Base-by-base conservation (phyloP, 37 sponge, comb jelly and placozoan genomes). In the Halichondria panicea region DNA sequence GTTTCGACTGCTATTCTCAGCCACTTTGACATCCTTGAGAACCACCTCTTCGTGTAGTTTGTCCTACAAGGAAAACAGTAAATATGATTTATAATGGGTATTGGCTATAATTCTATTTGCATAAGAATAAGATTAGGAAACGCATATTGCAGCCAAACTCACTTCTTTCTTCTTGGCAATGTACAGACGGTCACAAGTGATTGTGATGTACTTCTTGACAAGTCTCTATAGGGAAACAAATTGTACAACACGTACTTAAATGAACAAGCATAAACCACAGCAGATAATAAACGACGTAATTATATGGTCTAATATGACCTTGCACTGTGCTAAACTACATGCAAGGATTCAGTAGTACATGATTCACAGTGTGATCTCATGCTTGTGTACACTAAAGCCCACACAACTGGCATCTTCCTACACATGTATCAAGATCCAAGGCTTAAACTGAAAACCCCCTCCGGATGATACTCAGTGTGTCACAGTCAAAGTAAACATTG, bases 1-100 rank as follows among this genome's bases (percentile, higher is more conserved):
- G 55, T 95, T 95, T 69, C 87, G 87, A 19, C 72, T 81, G 57
- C 95, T 86, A 38, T 81, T 78, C 56, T 97, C 97, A 48, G 91
- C 91, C n/a, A 97, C 83, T 32, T 56, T 84, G 34, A 88, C 89
- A 72, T 91, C 87, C 21, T 78, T 78, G n/a, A 91, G 63, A 22
- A 63, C 3, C 0, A 91, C 53, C 33, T 85, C 79, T 37, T 91
- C 92, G 19, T 78, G 42, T 13, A 76, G 77, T 21, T 69, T 81
- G 46, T 81, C 88, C 81, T 86, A 61, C 6, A 34, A 42, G 38
- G 40, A 2, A 43, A n/a, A n/a, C n/a, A n/a, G n/a, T n/a, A n/a
- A n/a, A n/a, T n/a, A n/a, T n/a, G n/a, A n/a, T 25, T 30, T 7
- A 15, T 31, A 12, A 12, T 35, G 35, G 39, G 18, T 64, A 7